Percentiles rank a stretch among this genome's conserved stretches.
Evolutionary conservation across 2,888 invertebrate species (phyloP).

Genomic region (Portevinia maculata): DNA sequence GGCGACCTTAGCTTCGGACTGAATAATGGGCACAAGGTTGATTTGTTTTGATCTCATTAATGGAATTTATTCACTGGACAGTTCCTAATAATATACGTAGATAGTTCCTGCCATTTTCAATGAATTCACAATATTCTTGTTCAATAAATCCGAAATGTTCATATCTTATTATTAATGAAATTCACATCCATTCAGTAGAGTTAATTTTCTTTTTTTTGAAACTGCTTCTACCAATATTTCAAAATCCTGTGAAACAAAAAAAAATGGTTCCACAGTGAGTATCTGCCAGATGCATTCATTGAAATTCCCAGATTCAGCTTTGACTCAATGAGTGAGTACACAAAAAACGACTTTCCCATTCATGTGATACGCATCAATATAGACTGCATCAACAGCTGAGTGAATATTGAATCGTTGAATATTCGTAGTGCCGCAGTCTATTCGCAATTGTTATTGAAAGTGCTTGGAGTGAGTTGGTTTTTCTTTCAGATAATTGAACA

Average conservation of each 20-base stretch:
- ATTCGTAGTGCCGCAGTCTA: not conserved
- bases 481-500: not conserved
- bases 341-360: not conserved
- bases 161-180: not conserved
- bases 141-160: not conserved
- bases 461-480: not conserved
- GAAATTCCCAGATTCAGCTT: not conserved
- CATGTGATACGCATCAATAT: no score
- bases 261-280: no score
- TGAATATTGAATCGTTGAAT: not conserved
- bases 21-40: no score
- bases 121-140: no score
- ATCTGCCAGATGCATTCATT: not conserved
- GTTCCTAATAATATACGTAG: no score
- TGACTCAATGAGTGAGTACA: not conserved
- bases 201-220: not conserved
- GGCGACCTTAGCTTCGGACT: no score
- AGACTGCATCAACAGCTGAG: conserved; percentile 13
- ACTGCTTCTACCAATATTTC: not conserved
- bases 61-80: no score
- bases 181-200: not conserved
- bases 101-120: no score
- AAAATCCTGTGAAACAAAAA: not conserved
- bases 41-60: no score
- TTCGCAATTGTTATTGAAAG: not conserved